phyloP scores from a whole-genome alignment of 2,797 vertebrate species.

The Chrysocyon brachyurus region DNA sequence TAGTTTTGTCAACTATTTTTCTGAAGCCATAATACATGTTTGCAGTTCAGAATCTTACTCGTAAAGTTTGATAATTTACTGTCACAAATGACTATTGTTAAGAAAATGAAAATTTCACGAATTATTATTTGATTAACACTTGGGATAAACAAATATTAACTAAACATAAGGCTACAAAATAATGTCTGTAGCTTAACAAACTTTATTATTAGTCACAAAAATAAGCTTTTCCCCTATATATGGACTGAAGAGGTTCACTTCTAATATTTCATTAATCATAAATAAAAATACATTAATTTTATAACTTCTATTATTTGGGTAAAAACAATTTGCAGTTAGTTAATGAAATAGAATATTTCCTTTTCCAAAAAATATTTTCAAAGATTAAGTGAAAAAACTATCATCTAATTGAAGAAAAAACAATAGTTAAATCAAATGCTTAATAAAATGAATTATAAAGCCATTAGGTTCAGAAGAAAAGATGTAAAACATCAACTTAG shows the following conservation, averaged over 20 bases:
- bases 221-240: conserved; percentile 23
- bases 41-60: conserved; percentile 75
- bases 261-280: conserved; percentile 64
- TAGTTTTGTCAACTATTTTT: conserved; percentile 62
- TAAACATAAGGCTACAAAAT: conserved; percentile 52
- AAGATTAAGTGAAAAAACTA: not conserved
- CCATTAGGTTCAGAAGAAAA: not conserved
- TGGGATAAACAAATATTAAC: conserved; percentile 59
- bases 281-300: conserved; percentile 22
- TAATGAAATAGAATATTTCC: conserved; percentile 17
- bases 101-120: conserved; percentile 64
- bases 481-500: not conserved
- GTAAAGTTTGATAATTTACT: conserved; percentile 72
- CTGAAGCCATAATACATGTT: not conserved
- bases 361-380: conserved; percentile 56
- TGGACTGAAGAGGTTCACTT: not conserved
- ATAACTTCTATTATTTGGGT: not conserved
- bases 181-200: not conserved
- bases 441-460: not conserved
- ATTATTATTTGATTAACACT: conserved; percentile 62
- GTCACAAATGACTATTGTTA: conserved; percentile 56
- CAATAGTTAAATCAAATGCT: not conserved
- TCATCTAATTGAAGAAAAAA: not conserved
- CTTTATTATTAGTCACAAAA: conserved; percentile 19
- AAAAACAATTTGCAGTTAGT: not conserved